These are phyloP conservation scores for Sesamia nonagrioides DNA, from an alignment of 1,140 invertebrate species.

Conservation along the genomic window DNA sequence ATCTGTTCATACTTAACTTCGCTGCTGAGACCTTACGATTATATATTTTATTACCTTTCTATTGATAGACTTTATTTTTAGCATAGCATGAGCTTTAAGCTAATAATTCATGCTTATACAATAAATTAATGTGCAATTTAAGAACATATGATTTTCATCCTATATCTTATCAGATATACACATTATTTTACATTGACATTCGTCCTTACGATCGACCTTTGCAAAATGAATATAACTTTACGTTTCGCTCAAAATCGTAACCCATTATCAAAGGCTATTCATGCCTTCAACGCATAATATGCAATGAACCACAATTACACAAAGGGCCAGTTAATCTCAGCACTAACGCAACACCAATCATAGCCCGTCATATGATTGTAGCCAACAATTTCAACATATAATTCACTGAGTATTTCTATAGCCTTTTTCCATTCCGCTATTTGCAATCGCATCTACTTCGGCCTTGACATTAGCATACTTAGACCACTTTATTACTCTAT, in stretches of 20 bases:
- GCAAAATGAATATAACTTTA: background rate
- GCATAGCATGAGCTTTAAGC: no score
- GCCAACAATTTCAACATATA: conserved; percentile 34
- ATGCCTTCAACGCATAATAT: background rate
- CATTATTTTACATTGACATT: background rate
- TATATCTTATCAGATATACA: no score
- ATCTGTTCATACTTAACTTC: no score
- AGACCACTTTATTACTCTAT: conserved; percentile 9
- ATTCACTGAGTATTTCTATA: conserved; percentile 17
- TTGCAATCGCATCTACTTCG: conserved; percentile 2
- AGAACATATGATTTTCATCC: no score
- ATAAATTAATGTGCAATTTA: no score
- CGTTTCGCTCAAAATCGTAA: no score
- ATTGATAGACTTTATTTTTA: no score
- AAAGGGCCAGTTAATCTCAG: conserved; percentile 24
- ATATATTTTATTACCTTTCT: no score
- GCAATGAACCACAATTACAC: background rate
- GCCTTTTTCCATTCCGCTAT: conserved; percentile 26
- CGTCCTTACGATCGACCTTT: background rate
- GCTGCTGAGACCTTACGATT: no score
- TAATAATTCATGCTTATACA: no score
- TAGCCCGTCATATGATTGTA: background rate
- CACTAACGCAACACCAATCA: conserved; percentile 17
- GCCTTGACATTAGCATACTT: conserved; percentile 53
- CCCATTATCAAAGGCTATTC: background rate